These are phyloP conservation scores for Nemotelus nigrinus DNA, from an alignment of 2,888 invertebrate species.

Conservation along the genomic window DNA sequence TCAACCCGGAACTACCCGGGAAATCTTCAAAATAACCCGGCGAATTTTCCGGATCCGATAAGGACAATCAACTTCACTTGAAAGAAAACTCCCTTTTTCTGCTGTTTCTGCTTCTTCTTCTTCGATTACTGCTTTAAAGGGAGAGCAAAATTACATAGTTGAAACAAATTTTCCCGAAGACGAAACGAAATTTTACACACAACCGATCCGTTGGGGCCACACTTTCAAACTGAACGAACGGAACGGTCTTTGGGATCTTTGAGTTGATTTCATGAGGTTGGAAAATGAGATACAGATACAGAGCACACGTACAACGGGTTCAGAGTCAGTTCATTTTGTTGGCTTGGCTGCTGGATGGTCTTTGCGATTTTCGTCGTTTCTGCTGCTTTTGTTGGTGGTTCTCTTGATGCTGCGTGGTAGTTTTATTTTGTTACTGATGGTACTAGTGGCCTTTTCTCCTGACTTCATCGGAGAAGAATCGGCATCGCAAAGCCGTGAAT, in stretches of 20 bases:
- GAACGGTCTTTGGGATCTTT: not conserved
- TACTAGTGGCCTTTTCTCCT: too few species aligned
- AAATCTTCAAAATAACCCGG: too few species aligned
- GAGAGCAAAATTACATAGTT: too few species aligned
- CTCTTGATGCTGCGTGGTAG: too few species aligned
- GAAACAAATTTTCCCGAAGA: not conserved
- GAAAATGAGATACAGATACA: slow-evolving; percentile 30
- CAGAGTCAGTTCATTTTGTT: slow-evolving; percentile 11
- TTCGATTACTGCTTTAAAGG: too few species aligned
- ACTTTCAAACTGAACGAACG: slow-evolving; percentile 32
- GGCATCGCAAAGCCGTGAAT: slow-evolving; percentile 14
- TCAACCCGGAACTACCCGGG: too few species aligned
- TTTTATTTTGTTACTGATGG: too few species aligned
- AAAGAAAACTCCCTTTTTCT: too few species aligned
- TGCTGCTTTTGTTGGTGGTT: not conserved
- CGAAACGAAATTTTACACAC: slow-evolving; percentile 4
- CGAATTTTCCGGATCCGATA: too few species aligned
- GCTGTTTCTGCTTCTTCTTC: too few species aligned
- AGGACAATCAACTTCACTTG: too few species aligned
- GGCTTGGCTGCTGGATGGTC: not conserved
- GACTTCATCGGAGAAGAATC: not conserved
- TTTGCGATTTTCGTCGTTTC: not conserved
- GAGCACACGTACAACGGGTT: slow-evolving; percentile 1
- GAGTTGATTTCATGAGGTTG: slow-evolving; percentile 1
- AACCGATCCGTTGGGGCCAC: slow-evolving; percentile 30